Base-by-base conservation (phyloP, 2,113 vertebrate genomes). In the Anhinga rufa region DNA sequence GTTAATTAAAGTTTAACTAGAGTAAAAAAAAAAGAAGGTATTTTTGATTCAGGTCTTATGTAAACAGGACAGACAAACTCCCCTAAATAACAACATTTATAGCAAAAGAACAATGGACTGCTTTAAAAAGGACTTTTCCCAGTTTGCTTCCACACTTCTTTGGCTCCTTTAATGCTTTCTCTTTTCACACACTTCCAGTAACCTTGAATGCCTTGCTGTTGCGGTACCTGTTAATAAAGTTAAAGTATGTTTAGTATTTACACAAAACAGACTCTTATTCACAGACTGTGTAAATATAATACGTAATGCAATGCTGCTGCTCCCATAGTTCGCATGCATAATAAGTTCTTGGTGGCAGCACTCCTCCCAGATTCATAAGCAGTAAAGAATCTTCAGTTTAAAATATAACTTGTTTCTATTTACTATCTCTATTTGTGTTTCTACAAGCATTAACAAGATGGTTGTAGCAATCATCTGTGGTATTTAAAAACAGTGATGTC, bases 181-280 rank as follows among this genome's bases (percentile, higher is more conserved):
- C 97, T 98, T 96, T 99, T 99, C 97, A 99, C 99, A 95, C 99
- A 99, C 88, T 98, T 99, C 99, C 99, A 99, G 97, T 98, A 99
- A 81, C 98, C 99, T 46, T 99, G 98, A 55, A 99, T 29, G 57
- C 98, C 98, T 71, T 81, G 97, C 93, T 99, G 98, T 11, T 98
- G 98, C 1, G 98, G 98, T 80, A 99, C 99, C 99, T 99, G 98
- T 96, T 72, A 94, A 89, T 42, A 91, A 86, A 97, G 24, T 91
- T 51, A 54, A 32, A 88, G n/a, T 18, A 38, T 29, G 24, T 95
- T 97, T 77, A 95, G 71, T 31, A 77, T 74, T 90, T 66, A 83
- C 51, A 60, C 9, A 38, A 38, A 76, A 57, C 52, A 19, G 10
- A 38, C 38, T 79, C 34, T 44, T 61, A 74, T 44, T 85, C 44